Base-by-base conservation (phyloP, 1,140 invertebrate species). In the Matsumurasca onukii region DNA sequence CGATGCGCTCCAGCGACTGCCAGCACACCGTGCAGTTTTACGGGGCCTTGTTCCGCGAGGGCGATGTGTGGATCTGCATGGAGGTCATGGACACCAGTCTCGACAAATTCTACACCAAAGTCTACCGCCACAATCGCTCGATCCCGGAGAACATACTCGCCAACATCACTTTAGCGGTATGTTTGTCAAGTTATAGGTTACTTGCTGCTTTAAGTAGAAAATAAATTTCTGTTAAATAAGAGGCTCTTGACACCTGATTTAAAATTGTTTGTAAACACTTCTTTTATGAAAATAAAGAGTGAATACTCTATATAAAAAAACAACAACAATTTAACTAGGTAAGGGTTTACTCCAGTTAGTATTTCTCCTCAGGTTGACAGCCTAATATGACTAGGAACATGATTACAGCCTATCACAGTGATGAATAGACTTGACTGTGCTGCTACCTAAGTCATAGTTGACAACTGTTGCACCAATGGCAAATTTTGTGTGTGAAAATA, bases 61-160 rank as follows among this genome's bases (percentile, higher is more conserved):
- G 93, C 17, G 95, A 98, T 81, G 97, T 98, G 30, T 99, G 97
- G 97, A 98, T 99, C 76, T 99, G 97, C 78, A 99, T 99, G 97
- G 97, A 99, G 82, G 88, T 98, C 13, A 99, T 99, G 98, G 93
- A 97, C 74, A 97, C 93, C 71, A 98, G 95, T 78, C 84, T 99
- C 71, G 98, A 99, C 76, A 98, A 99, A 80, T 94, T 95, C 82
- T 99, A 91, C 81, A 89, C 83, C 74, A 96, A 91, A 83, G 91
- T 89, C 34, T 96, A 89, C 78, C 88, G 88, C 78, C 86, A 89
- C 78, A 83, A 86, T 45, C 81, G 85, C 74, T 86, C 86, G 49
- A 94, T 99, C 77, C 93, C 95, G 71, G 97, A 99, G 82, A 88
- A 91, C 78, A 96, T 99, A 75, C 86, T 99, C 72, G 97, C 96